Base-by-base conservation (phyloP, 1,140 invertebrate genomes). In the Anastrepha ludens region DNA sequence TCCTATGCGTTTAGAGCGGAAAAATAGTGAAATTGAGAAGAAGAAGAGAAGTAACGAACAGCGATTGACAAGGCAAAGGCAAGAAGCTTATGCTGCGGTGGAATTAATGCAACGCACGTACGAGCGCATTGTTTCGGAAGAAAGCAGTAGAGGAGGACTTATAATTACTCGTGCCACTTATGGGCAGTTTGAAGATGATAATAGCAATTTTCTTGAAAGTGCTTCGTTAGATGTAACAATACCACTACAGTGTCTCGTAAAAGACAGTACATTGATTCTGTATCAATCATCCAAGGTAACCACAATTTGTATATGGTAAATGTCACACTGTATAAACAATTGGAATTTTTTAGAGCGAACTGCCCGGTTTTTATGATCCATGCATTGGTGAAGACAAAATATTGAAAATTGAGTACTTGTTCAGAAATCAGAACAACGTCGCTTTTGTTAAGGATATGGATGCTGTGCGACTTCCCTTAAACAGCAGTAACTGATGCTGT, bases 331-430 rank as follows among this genome's bases (percentile, higher is more conserved):
- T 3, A 44, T 50, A 50, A 29, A 15, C 39, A 1, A 55, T 47
- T 81, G 4, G 2, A 8, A 67, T n/a, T 89, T 87, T 87, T 2
- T 93, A 99, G 98, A 97, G 97, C 92, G 97, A 99, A 92, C 93
- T 99, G 85, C 97, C 98, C 59, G 99, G 99, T 47, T 99, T 99
- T 94, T 99, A 97, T 94, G 99, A 99, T 94, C 98, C 98, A 0
- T 98, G 98, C 91, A 95, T 98, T 20, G 98, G 98, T 3, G 98
- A 99, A 89, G 96, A 98, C 7, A 99, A 99, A 93, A 95, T 95
- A 88, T 94, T 99, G 44, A 95, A 96, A 60, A 95, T 99, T 87
- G 95, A 97, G 90, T 99, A 99, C 93, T 95, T 96, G 90, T 99
- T 97, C 93, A 96, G 96, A 90, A 95, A 96, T 92, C 95, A 96